These are phyloP conservation scores for Miichthys miiuy DNA, from an alignment of 2,797 vertebrate genomes.

Conservation along the genomic window DNA sequence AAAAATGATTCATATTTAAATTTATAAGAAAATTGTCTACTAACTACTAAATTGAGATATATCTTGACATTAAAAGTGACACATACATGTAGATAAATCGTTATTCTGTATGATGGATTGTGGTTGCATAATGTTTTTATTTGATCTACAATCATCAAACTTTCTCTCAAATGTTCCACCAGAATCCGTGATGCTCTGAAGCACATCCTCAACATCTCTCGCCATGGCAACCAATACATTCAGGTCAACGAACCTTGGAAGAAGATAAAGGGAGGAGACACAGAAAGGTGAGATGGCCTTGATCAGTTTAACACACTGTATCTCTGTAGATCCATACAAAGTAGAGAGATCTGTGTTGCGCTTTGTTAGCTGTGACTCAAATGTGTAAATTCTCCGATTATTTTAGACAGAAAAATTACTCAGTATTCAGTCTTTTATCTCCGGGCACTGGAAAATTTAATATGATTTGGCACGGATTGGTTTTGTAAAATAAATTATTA, in stretches of 20 bases:
- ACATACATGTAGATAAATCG: background rate
- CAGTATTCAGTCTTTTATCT: background rate
- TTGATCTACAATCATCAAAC: background rate
- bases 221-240: constrained; percentile 97
- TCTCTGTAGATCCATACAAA: background rate
- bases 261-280: constrained; percentile 90
- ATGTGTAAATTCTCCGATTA: constrained; percentile 1
- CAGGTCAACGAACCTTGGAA: constrained; percentile 98
- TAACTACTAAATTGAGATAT: background rate
- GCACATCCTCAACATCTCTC: constrained; percentile 94
- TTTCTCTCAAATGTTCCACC: constrained; percentile 33
- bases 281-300: constrained; percentile 84
- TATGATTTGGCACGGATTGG: background rate
- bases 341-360: background rate
- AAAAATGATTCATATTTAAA: no score
- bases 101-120: background rate
- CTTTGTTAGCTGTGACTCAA: background rate
- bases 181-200: constrained; percentile 95
- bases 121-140: background rate
- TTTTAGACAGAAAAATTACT: background rate
- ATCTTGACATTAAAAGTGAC: background rate
- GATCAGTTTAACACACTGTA: background rate
- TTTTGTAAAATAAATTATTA: background rate
- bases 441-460: background rate
- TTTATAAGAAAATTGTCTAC: background rate